Evolutionary conservation across 2,888 invertebrate species (phyloP).

Genomic region (Melanargia galathea): DNA sequence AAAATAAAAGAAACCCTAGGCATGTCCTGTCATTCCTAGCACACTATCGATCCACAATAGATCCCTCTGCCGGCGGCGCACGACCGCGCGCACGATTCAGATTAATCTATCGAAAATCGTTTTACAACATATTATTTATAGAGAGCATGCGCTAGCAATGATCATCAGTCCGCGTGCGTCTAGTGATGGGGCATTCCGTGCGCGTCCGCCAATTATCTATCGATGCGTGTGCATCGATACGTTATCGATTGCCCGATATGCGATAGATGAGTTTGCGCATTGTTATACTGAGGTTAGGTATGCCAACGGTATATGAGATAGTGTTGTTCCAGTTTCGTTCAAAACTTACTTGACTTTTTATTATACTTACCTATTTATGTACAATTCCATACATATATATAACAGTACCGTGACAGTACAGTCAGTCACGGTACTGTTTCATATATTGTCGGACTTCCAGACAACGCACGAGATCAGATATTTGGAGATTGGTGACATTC

Average conservation of each 20-base stretch:
- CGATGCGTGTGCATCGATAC: conserved; percentile 58
- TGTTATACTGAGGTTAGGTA: conserved; percentile 23
- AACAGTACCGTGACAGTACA: too few relatives aligned
- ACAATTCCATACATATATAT: too few relatives aligned
- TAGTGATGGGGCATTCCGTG: conserved; percentile 64
- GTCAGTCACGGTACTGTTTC: too few relatives aligned
- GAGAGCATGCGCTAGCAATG: conserved; percentile 81
- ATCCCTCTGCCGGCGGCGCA: conserved; percentile 78
- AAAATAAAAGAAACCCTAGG: conserved; percentile 28
- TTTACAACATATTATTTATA: conserved; percentile 83
- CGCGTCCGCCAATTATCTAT: conserved; percentile 54
- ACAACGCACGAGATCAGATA: too few relatives aligned
- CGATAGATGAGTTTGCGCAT: conserved; percentile 42
- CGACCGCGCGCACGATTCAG: conserved; percentile 81
- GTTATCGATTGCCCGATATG: conserved; percentile 41
- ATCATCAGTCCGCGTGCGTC: conserved; percentile 78
- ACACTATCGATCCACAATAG: conserved; percentile 76
- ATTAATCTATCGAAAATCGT: conserved; percentile 83
- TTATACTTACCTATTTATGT: too few relatives aligned
- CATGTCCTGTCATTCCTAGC: conserved; percentile 59
- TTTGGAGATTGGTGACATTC: too few relatives aligned
- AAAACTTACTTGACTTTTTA: too few relatives aligned
- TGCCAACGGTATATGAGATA: conserved; percentile 14
- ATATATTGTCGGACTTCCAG: too few relatives aligned
- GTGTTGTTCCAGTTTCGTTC: conserved; percentile 1